These are phyloP conservation scores for Myotis planiceps DNA, from an alignment of 2,797 vertebrate genomes.

Conservation along the genomic window DNA sequence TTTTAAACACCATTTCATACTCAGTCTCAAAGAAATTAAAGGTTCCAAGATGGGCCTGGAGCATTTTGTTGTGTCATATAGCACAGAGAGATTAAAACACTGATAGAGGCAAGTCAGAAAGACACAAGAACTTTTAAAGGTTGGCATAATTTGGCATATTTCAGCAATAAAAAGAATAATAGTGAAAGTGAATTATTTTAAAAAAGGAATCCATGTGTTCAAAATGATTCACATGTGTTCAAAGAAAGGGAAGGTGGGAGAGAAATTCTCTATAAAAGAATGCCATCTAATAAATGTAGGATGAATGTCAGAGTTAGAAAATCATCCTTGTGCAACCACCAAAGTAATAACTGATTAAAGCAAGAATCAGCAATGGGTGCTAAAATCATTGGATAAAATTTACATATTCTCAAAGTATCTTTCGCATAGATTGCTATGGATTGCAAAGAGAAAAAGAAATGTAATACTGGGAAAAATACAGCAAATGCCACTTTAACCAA, in stretches of 20 bases:
- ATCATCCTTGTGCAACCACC: background rate
- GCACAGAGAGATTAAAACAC: background rate
- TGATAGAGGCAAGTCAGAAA: background rate
- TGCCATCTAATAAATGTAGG: background rate
- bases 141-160: background rate
- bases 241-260: background rate
- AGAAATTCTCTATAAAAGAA: background rate
- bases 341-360: background rate
- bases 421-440: background rate
- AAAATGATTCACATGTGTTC: background rate
- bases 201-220: background rate
- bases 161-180: slow-evolving; percentile 27
- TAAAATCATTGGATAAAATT: slow-evolving; percentile 13
- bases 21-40: background rate
- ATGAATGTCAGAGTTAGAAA: background rate
- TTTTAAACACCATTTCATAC: background rate
- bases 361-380: background rate
- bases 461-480: background rate
- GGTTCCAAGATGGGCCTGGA: background rate
- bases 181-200: background rate
- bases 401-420: background rate
- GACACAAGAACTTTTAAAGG: background rate
- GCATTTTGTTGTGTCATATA: background rate
- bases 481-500: slow-evolving; percentile 16
- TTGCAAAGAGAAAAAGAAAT: background rate